Conservation (phyloP, 2,888 invertebrate genomes). For the Nomada hirtipes region DNA sequence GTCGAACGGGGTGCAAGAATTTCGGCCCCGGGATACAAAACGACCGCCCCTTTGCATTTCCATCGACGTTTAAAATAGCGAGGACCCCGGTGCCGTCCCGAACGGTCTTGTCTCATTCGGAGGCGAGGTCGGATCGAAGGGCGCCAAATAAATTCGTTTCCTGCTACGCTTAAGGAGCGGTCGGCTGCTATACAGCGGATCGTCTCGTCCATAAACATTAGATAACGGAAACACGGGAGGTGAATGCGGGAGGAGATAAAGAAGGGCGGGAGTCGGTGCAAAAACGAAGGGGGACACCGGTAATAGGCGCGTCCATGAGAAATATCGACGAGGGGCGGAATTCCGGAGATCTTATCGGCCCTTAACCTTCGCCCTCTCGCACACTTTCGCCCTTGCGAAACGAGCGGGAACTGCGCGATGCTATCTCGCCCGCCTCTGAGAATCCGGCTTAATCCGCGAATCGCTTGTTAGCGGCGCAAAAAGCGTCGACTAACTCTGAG, state of each 20-base stretch:
- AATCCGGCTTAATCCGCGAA: constrained; percentile 69
- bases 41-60: constrained; percentile 17
- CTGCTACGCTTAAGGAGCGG: constrained; percentile 60
- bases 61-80: constrained; percentile 20
- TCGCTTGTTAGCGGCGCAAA: constrained; percentile 52
- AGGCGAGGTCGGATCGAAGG: constrained; percentile 10
- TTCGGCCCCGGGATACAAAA: constrained; percentile 13
- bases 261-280: constrained; percentile 23
- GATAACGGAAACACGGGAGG: constrained; percentile 62
- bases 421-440: constrained; percentile 56
- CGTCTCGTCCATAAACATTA: constrained; percentile 72
- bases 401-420: constrained; percentile 47
- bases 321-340: constrained; percentile 63
- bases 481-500: constrained; percentile 13
- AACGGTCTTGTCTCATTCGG: constrained; percentile 1
- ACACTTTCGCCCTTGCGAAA: constrained; percentile 40
- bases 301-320: constrained; percentile 61
- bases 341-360: constrained; percentile 65
- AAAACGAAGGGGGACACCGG: constrained; percentile 32
- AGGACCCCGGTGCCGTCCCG: not conserved
- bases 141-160: constrained; percentile 57
- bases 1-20: not conserved
- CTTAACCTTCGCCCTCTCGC: constrained; percentile 64
- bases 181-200: constrained; percentile 54
- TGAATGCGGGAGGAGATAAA: constrained; percentile 44